phyloP scores from a whole-genome alignment of 2,888 invertebrate species.

The Amorpha juglandis region DNA sequence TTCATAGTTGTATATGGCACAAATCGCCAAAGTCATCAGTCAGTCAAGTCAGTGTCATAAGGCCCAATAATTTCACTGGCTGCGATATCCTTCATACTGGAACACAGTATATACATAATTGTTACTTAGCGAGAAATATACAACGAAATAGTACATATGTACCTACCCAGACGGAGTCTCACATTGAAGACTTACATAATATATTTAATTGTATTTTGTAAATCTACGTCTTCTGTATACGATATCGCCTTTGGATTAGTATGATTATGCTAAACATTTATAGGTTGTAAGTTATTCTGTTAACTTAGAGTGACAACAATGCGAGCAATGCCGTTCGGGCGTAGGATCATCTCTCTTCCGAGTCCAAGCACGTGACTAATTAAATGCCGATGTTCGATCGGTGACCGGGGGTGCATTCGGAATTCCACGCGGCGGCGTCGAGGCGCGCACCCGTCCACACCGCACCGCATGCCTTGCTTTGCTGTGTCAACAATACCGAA shows the following conservation, averaged over 20 bases:
- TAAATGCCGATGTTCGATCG: constrained; percentile 73
- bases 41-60: too few species aligned
- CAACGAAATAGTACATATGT: too few species aligned
- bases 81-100: too few species aligned
- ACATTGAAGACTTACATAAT: too few species aligned
- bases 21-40: too few species aligned
- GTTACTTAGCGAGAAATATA: too few species aligned
- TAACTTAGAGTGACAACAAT: constrained; percentile 70
- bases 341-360: constrained; percentile 54
- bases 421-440: constrained; percentile 60
- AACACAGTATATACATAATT: too few species aligned
- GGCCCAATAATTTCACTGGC: too few species aligned
- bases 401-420: constrained; percentile 61
- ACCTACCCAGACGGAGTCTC: too few species aligned
- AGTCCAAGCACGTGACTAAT: constrained; percentile 77
- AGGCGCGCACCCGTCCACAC: constrained; percentile 54
- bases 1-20: too few species aligned
- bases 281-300: constrained; percentile 59
- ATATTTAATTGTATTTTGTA: constrained; percentile 32
- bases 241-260: background rate
- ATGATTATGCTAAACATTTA: constrained; percentile 53
- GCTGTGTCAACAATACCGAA: constrained; percentile 63
- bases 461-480: constrained; percentile 58
- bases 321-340: constrained; percentile 64
- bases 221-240: background rate